phyloP scores from a whole-genome alignment of 2,113 vertebrate species.

The Elephantulus edwardii region DNA sequence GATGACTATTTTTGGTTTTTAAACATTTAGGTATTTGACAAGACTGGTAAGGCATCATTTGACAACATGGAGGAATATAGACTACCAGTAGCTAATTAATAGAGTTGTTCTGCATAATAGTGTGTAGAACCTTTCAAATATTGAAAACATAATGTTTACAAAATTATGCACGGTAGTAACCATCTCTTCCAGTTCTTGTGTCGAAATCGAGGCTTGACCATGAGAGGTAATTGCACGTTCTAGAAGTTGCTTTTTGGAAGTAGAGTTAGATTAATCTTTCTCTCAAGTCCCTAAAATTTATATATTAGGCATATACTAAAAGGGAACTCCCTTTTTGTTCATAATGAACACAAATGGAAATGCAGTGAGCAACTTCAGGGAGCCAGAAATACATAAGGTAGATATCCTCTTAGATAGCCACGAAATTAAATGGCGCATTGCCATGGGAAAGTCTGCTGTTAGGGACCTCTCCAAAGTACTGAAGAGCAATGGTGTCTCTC shows the following conservation, averaged over 20 bases:
- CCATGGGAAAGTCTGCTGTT: too few species aligned
- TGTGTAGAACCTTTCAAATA: slow-evolving; percentile 12
- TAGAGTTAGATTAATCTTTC: slow-evolving; percentile 7
- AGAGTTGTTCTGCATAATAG: background rate
- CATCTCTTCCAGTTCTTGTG: background rate
- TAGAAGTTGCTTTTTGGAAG: slow-evolving; percentile 44
- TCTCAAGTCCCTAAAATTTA: slow-evolving; percentile 26
- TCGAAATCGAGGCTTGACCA: background rate
- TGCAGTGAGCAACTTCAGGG: background rate
- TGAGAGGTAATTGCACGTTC: slow-evolving; percentile 13
- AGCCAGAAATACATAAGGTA: background rate
- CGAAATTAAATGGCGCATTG: too few species aligned
- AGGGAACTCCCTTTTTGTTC: background rate
- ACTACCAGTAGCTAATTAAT: slow-evolving; percentile 6
- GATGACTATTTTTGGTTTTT: background rate
- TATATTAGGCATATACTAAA: background rate
- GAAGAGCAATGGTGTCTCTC: too few species aligned
- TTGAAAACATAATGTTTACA: background rate
- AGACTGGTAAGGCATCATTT: background rate
- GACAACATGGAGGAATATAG: background rate
- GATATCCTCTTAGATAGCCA: background rate
- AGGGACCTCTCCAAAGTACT: too few species aligned
- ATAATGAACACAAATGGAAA: background rate
- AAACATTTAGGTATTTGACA: background rate
- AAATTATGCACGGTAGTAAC: background rate